These are phyloP conservation scores for Artibeus jamaicensis DNA, from an alignment of 2,797 vertebrate species.

Conservation along the genomic window DNA sequence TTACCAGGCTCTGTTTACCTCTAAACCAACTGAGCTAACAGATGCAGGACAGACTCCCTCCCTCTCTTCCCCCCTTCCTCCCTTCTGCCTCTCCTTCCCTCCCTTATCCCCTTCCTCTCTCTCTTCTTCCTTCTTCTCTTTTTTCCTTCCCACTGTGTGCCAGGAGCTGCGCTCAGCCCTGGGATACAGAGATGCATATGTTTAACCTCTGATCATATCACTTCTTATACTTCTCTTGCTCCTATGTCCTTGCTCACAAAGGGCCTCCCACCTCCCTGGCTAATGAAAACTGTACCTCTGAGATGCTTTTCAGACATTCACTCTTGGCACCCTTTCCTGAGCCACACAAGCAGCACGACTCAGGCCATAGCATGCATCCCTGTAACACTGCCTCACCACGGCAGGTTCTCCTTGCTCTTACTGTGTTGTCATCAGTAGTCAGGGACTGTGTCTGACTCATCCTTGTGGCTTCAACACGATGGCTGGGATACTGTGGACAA, in stretches of 20 bases:
- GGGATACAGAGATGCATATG: not conserved
- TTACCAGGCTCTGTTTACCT: not conserved
- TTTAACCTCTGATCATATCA: not conserved
- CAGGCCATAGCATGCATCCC: fast-evolving
- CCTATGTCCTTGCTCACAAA: not conserved
- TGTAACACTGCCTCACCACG: not conserved
- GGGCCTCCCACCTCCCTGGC: not conserved
- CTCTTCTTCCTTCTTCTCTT: not conserved
- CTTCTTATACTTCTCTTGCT: not conserved
- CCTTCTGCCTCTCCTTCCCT: not conserved
- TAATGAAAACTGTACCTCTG: not conserved
- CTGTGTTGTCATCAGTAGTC: not conserved
- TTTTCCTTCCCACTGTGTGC: not conserved
- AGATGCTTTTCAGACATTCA: not conserved
- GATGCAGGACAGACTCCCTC: not conserved
- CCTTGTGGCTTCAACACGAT: too few species aligned
- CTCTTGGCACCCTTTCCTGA: not conserved
- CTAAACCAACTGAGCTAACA: not conserved
- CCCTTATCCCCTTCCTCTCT: not conserved
- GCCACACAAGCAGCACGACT: not conserved
- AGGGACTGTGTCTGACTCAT: not conserved
- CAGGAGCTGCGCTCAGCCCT: not conserved
- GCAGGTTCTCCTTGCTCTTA: not conserved
- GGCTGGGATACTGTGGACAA: too few species aligned
- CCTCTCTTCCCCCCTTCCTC: not conserved